Percentiles rank a stretch among this genome's conserved stretches.
Conservation (phyloP, 1,140 invertebrate genomes). For the Aphaenogaster ashmeadi region DNA sequence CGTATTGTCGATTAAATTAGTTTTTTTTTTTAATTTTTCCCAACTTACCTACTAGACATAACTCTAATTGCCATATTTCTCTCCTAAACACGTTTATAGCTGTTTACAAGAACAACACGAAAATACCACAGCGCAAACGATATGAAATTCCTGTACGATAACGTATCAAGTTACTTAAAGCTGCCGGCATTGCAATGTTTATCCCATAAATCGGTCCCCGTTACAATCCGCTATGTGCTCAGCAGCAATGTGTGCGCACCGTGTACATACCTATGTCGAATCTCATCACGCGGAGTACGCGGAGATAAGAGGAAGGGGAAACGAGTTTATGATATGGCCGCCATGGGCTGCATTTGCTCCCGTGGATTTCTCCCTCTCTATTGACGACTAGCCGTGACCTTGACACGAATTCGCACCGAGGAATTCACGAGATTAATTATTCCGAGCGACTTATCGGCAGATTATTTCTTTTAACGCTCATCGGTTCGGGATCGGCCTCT, state of each 20-base stretch:
- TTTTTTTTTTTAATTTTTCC: neutral
- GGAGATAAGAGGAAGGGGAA: neutral
- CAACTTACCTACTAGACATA: neutral
- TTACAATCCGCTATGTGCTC: neutral
- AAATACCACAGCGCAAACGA: neutral
- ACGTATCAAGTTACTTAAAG: slow-evolving; percentile 33
- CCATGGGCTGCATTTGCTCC: slow-evolving; percentile 2
- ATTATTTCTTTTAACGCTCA: neutral
- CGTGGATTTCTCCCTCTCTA: slow-evolving; percentile 15
- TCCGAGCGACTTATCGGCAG: neutral
- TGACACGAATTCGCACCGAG: slow-evolving; percentile 42
- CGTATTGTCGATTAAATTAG: neutral
- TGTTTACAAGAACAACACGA: neutral
- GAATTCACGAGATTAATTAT: neutral
- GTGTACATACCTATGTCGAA: neutral
- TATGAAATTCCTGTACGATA: slow-evolving; percentile 24
- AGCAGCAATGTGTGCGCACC: neutral
- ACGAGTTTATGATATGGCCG: neutral
- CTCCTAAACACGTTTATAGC: neutral
- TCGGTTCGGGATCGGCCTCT: neutral
- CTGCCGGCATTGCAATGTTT: slow-evolving; percentile 16
- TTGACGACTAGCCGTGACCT: slow-evolving; percentile 40
- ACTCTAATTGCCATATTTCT: neutral
- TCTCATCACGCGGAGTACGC: neutral
- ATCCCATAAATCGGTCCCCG: slow-evolving; percentile 9